Evolutionary conservation across 1,140 invertebrate species (phyloP).

Genomic region (Danaus plexippus): DNA sequence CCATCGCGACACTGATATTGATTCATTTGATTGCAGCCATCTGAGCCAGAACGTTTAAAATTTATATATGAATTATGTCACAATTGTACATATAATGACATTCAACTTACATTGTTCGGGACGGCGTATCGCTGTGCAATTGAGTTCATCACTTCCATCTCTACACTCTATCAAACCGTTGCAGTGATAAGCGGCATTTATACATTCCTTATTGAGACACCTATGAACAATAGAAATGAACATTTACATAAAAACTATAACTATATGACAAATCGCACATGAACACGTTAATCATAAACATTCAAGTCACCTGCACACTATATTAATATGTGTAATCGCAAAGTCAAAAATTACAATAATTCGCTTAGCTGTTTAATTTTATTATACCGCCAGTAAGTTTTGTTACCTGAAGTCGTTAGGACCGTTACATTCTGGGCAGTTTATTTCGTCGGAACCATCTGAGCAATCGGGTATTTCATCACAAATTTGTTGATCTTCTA

Average conservation of each 20-base stretch:
- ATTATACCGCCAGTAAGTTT: constrained; percentile 8
- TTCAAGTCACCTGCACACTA: not conserved
- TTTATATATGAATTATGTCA: too few species aligned
- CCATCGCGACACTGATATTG: constrained; percentile 71
- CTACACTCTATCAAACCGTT: constrained; percentile 74
- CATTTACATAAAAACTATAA: constrained; percentile 3
- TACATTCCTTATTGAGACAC: constrained; percentile 61
- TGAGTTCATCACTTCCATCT: constrained; percentile 83
- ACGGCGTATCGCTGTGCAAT: constrained; percentile 41
- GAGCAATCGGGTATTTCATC: constrained; percentile 68
- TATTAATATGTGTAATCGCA: constrained; percentile 3
- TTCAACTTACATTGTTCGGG: constrained; percentile 28
- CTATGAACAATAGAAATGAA: constrained; percentile 38
- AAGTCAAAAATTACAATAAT: too few species aligned
- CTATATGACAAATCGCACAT: too few species aligned
- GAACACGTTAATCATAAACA: too few species aligned
- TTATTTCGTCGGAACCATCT: constrained; percentile 73
- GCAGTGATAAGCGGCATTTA: constrained; percentile 60
- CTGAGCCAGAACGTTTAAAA: constrained; percentile 27
- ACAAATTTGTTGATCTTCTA: constrained; percentile 63
- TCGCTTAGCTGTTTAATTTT: constrained; percentile 5
- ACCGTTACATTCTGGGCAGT: constrained; percentile 61
- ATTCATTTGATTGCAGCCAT: constrained; percentile 46
- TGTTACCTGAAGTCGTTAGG: constrained; percentile 53
- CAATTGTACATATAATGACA: not conserved